Conservation (phyloP, 2,113 vertebrate genomes). For the Catharus minimus region DNA sequence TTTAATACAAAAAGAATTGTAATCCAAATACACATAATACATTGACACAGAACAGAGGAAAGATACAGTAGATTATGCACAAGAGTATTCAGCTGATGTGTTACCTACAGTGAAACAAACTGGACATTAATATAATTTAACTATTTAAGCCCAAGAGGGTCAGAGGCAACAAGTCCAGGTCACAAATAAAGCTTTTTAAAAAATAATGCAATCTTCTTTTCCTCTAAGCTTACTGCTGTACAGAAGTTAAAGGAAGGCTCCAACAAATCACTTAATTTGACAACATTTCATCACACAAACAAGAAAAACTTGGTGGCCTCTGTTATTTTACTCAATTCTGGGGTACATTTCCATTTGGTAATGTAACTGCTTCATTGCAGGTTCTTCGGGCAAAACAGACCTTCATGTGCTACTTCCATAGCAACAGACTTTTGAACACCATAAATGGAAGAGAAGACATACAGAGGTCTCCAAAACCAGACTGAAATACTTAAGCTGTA, state of each 20-base stretch:
- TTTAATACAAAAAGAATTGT: conserved; percentile 72
- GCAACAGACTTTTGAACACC: conserved; percentile 39
- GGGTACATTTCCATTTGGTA: conserved; percentile 19
- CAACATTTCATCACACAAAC: conserved; percentile 61
- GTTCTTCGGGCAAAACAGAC: neutral
- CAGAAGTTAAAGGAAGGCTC: conserved; percentile 66
- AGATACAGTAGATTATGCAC: conserved; percentile 72
- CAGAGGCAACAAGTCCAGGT: conserved; percentile 62
- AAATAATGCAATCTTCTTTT: conserved; percentile 57
- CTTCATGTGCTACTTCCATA: conserved; percentile 14
- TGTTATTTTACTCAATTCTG: conserved; percentile 21
- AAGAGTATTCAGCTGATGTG: conserved; percentile 59
- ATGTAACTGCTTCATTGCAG: conserved; percentile 15
- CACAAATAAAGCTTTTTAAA: conserved; percentile 68
- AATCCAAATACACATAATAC: conserved; percentile 66
- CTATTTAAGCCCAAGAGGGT: conserved; percentile 51
- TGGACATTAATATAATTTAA: conserved; percentile 65
- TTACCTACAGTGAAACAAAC: conserved; percentile 67
- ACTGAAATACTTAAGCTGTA: neutral
- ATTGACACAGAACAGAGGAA: conserved; percentile 69
- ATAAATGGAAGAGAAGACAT: conserved; percentile 11
- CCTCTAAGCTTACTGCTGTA: conserved; percentile 52
- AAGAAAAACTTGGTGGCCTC: conserved; percentile 58
- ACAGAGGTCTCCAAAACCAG: conserved; percentile 46
- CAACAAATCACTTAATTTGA: conserved; percentile 57